These are phyloP conservation scores for Drosophila vallismaia DNA, from an alignment of 2,888 invertebrate genomes.

Conservation along the genomic window DNA sequence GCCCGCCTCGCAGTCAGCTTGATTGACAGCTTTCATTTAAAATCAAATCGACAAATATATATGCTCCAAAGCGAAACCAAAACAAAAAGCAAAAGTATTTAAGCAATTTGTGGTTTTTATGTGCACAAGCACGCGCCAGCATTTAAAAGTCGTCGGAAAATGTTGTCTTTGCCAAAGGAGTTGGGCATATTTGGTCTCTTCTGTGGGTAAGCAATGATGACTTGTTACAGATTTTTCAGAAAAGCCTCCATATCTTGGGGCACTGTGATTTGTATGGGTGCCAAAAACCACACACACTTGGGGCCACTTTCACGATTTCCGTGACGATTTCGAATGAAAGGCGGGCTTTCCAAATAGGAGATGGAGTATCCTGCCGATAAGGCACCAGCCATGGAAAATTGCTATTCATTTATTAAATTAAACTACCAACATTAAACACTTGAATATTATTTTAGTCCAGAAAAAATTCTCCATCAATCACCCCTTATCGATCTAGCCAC, in stretches of 20 bases:
- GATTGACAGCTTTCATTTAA: conserved; percentile 82
- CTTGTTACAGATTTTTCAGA: conserved; percentile 53
- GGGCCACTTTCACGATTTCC: conserved; percentile 65
- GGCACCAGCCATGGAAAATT: conserved; percentile 4
- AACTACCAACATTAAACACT: background rate
- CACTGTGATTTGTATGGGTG: conserved; percentile 21
- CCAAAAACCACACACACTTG: conserved; percentile 6
- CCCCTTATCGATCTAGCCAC: conserved; percentile 5
- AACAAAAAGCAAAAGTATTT: conserved; percentile 66
- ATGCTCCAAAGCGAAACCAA: conserved; percentile 44
- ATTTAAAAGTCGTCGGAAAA: conserved; percentile 27
- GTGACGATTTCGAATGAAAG: conserved; percentile 10
- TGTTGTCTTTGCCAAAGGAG: conserved; percentile 4
- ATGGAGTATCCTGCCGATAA: conserved; percentile 32
- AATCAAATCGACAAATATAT: conserved; percentile 72
- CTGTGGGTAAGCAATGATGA: conserved; percentile 36
- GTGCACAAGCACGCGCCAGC: conserved; percentile 40
- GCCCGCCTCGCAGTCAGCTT: conserved; percentile 64
- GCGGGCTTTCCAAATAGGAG: conserved; percentile 12
- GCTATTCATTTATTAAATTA: conserved; percentile 5
- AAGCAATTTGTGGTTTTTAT: conserved; percentile 53
- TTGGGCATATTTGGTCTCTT: conserved; percentile 20
- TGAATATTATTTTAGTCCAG: background rate
- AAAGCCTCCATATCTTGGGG: background rate
- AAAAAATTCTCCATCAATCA: background rate